Evolutionary conservation across 23 tunicate genomes (phyloP).

Genomic region (Corella eumyota): DNA sequence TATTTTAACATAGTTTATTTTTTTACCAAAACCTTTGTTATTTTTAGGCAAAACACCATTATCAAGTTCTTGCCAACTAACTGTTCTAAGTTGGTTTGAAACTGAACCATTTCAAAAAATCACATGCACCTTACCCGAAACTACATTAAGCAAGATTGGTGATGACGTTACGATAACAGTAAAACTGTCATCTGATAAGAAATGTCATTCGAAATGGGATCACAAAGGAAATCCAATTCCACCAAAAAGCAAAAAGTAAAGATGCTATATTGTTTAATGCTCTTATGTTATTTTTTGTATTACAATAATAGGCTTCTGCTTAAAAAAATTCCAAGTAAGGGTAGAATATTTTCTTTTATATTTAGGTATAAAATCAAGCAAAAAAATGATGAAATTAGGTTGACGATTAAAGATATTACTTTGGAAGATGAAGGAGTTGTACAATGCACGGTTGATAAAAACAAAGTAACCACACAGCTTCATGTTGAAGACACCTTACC

Average conservation of each 20-base stretch:
- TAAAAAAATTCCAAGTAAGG: no score
- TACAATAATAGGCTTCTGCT: no score
- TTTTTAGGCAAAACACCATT: slow-evolving; percentile 22
- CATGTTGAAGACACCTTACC: no score
- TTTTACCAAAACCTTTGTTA: neutral
- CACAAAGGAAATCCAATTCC: slow-evolving; percentile 21
- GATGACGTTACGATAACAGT: slow-evolving; percentile 17
- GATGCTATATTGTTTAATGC: no score
- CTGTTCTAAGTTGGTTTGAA: slow-evolving; percentile 34
- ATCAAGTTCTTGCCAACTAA: slow-evolving; percentile 3
- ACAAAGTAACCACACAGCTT: slow-evolving; percentile 10
- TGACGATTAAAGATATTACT: slow-evolving; percentile 16
- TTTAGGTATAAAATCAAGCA: slow-evolving; percentile 29
- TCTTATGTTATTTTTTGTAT: no score
- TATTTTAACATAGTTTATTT: neutral
- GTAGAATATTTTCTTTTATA: no score
- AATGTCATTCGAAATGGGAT: slow-evolving; percentile 21
- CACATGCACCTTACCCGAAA: slow-evolving; percentile 8
- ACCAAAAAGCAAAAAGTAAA: slow-evolving; percentile 41
- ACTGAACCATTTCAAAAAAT: slow-evolving; percentile 56
- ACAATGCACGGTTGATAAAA: slow-evolving; percentile 32
- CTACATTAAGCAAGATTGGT: slow-evolving; percentile 9
- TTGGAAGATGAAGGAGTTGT: slow-evolving; percentile 16
- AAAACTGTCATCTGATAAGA: slow-evolving; percentile 15
- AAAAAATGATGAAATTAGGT: slow-evolving; percentile 7